Conservation (phyloP, 37 sponge, comb jelly and placozoan species). For the Beroe forskalii region DNA sequence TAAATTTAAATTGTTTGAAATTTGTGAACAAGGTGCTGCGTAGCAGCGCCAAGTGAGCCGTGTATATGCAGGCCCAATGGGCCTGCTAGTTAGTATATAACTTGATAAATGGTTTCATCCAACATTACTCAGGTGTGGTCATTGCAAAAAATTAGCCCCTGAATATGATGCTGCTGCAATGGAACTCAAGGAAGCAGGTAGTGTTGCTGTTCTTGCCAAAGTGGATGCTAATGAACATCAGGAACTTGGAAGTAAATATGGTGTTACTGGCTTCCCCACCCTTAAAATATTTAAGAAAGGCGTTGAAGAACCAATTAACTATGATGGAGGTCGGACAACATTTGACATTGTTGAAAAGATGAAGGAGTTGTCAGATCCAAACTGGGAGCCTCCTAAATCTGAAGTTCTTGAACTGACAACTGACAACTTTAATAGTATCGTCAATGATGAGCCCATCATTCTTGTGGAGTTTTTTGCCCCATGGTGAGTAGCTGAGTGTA, state of each 20-base stretch:
- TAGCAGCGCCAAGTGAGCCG: too few species aligned
- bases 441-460: conserved; percentile 67
- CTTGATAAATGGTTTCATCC: too few species aligned
- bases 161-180: conserved; percentile 76
- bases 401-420: conserved; percentile 75
- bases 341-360: conserved; percentile 70
- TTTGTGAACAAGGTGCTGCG: too few species aligned
- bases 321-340: conserved; percentile 69
- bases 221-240: conserved; percentile 74
- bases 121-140: conserved; percentile 86
- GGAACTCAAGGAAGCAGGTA: conserved; percentile 58
- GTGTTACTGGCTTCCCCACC: conserved; percentile 72
- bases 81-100: too few species aligned
- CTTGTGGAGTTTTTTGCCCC: conserved; percentile 94
- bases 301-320: conserved; percentile 66
- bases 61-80: too few species aligned
- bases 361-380: conserved; percentile 69
- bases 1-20: too few species aligned
- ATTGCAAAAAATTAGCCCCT: conserved; percentile 77
- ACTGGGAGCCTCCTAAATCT: conserved; percentile 73
- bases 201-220: conserved; percentile 70
- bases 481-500: conserved; percentile 79
- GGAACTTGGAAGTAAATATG: conserved; percentile 65
- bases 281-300: conserved; percentile 74
- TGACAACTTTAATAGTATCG: conserved; percentile 77